These are phyloP conservation scores for Alces alces DNA, from an alignment of 2,113 vertebrate genomes.

Conservation along the genomic window DNA sequence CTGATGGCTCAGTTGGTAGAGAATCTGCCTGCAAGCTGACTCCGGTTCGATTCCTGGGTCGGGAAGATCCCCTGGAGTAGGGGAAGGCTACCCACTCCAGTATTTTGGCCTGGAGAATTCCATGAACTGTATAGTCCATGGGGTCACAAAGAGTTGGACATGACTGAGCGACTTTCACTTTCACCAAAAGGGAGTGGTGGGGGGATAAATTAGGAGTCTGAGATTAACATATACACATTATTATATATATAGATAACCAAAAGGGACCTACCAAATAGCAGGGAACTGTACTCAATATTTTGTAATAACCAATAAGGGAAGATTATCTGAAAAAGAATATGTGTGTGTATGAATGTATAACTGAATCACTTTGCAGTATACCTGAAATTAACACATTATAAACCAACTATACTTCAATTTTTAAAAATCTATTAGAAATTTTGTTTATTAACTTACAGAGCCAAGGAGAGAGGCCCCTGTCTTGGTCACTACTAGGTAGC, in stretches of 20 bases:
- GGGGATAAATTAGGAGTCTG: background rate
- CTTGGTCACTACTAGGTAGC: background rate
- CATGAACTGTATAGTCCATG: background rate
- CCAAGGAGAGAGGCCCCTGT: background rate
- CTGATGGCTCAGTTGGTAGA: background rate
- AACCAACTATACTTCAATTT: background rate
- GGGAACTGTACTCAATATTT: background rate
- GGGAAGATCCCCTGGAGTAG: background rate
- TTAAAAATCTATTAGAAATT: background rate
- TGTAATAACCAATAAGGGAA: background rate
- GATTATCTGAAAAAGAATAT: background rate
- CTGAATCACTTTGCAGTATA: background rate
- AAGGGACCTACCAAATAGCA: background rate
- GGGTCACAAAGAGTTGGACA: fast-evolving
- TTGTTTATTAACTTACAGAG: background rate
- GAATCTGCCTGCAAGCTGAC: background rate
- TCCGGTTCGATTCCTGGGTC: background rate
- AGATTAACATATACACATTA: background rate
- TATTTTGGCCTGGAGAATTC: background rate
- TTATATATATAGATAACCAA: background rate
- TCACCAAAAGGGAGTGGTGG: background rate
- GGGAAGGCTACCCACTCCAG: background rate
- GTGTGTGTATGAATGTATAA: background rate
- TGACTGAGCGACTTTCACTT: background rate
- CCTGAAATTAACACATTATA: background rate